phyloP scores from a whole-genome alignment of 2,113 vertebrate genomes.

The Ursus arctos region DNA sequence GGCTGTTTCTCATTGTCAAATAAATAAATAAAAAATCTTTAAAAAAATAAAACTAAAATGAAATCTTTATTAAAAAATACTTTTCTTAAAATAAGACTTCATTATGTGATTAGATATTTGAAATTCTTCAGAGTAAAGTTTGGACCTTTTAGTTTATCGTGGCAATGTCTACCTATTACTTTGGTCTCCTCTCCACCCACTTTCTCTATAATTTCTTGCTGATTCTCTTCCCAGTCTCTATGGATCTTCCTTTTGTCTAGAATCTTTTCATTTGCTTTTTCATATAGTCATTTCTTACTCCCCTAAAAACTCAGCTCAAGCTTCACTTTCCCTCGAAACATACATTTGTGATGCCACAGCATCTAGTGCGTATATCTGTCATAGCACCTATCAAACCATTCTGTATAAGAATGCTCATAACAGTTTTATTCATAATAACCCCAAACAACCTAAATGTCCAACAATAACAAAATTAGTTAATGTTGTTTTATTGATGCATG shows the following conservation, averaged over 20 bases:
- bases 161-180: background rate
- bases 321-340: background rate
- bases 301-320: slow-evolving; percentile 16
- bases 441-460: background rate
- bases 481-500: background rate
- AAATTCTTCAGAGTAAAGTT: background rate
- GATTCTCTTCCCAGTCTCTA: slow-evolving; percentile 5
- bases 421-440: background rate
- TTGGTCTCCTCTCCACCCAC: background rate
- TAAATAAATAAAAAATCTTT: too few relatives aligned
- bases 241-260: background rate
- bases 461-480: background rate
- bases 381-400: slow-evolving; percentile 9
- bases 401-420: background rate
- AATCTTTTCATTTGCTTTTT: background rate
- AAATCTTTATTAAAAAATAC: background rate
- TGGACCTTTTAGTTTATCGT: background rate
- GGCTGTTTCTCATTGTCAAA: too few relatives aligned
- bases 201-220: background rate
- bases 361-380: background rate
- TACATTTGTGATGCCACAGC: background rate
- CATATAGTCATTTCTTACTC: background rate
- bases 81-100: background rate
- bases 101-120: background rate
- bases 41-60: too few relatives aligned